Conservation (phyloP, 2,888 invertebrate genomes). For the Epirrhoe alternata region DNA sequence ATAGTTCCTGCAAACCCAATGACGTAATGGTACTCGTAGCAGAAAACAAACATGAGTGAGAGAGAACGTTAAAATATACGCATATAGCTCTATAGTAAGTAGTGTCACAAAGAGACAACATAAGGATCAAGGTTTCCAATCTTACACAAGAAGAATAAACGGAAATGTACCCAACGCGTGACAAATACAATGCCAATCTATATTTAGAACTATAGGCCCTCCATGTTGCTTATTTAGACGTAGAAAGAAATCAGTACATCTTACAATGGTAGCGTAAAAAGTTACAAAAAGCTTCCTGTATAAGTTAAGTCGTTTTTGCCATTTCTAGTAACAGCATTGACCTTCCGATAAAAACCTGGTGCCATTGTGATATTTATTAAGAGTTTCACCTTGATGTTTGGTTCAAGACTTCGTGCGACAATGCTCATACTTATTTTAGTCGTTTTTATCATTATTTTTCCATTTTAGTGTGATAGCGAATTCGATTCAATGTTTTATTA, state of each 20-base stretch:
- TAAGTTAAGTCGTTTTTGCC: conserved; percentile 33
- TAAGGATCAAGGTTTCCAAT: conserved; percentile 15
- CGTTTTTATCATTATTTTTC: conserved; percentile 25
- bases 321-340: conserved; percentile 35
- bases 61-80: neutral
- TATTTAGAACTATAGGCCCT: neutral
- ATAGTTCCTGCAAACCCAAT: neutral
- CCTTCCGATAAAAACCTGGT: conserved; percentile 39
- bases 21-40: neutral
- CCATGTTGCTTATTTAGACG: neutral
- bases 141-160: conserved; percentile 7
- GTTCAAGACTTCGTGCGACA: conserved; percentile 30
- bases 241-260: conserved; percentile 4
- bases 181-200: conserved; percentile 1
- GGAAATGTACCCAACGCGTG: conserved; percentile 1
- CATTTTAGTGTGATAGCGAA: neutral
- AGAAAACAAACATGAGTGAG: neutral
- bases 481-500: neutral
- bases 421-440: conserved; percentile 14
- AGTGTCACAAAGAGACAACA: conserved; percentile 12
- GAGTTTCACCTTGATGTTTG: conserved; percentile 39
- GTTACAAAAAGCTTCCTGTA: conserved; percentile 24
- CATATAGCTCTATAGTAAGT: neutral
- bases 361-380: conserved; percentile 37
- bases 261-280: neutral